Evolutionary conservation across 1,140 invertebrate species (phyloP).

Genomic region (Apis laboriosa): DNA sequence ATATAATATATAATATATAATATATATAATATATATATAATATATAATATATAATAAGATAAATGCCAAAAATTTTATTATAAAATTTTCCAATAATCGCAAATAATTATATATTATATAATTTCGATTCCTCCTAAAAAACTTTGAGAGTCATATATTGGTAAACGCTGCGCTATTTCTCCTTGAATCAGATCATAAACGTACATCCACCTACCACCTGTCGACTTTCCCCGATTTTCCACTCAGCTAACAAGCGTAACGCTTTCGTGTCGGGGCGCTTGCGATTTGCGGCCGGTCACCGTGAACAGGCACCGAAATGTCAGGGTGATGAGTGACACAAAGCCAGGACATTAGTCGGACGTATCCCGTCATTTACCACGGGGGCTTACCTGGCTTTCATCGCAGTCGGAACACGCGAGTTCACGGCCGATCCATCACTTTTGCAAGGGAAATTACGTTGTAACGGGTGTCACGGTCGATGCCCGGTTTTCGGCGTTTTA

Average conservation of each 20-base stretch:
- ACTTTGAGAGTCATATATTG: too few relatives aligned
- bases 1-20: too few relatives aligned
- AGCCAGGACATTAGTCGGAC: slow-evolving; percentile 59
- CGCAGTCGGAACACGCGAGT: slow-evolving; percentile 32
- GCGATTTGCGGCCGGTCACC: slow-evolving; percentile 39
- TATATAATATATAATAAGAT: too few relatives aligned
- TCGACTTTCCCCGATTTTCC: slow-evolving; percentile 44
- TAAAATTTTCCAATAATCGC: too few relatives aligned
- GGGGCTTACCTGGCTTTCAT: slow-evolving; percentile 60
- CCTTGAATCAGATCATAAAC: neutral
- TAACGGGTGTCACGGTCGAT: slow-evolving; percentile 30
- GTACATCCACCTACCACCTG: slow-evolving; percentile 7
- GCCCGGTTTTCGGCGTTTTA: slow-evolving; percentile 27
- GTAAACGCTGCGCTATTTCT: too few relatives aligned
- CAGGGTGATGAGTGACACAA: slow-evolving; percentile 59
- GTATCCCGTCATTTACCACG: slow-evolving; percentile 57
- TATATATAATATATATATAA: too few relatives aligned
- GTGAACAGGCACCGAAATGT: slow-evolving; percentile 18
- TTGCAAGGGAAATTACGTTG: slow-evolving; percentile 38
- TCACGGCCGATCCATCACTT: slow-evolving; percentile 51
- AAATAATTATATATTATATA: too few relatives aligned
- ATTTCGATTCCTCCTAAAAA: too few relatives aligned
- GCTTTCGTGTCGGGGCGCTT: neutral
- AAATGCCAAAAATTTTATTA: too few relatives aligned
- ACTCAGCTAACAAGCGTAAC: neutral